phyloP scores from a whole-genome alignment of 2,797 vertebrate species.

The Paedocypris micromegethes region DNA sequence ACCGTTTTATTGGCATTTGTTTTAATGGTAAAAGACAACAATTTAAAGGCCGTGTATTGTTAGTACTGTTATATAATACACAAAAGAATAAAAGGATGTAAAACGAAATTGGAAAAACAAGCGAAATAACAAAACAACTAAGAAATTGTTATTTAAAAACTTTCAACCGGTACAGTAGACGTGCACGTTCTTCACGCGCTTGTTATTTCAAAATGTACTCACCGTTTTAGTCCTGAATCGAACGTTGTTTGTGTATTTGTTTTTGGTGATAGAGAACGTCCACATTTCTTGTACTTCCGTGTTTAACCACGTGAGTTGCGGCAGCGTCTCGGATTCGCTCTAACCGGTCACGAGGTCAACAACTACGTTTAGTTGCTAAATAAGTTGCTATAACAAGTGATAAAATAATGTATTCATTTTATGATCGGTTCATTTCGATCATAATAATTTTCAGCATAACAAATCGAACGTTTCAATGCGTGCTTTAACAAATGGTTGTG shows the following conservation, averaged over 20 bases:
- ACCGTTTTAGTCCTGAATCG: not conserved
- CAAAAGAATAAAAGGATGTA: no score
- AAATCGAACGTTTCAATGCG: no score
- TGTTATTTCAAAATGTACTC: slow-evolving; percentile 11
- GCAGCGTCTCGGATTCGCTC: not conserved
- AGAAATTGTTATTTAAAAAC: no score
- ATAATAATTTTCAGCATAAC: no score
- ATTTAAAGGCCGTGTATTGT: no score
- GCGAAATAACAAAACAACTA: no score
- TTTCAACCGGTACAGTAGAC: not conserved
- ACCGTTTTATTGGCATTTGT: no score
- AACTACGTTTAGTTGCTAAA: not conserved
- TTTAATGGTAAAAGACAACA: no score
- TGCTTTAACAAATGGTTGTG: no score
- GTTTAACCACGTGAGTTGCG: not conserved
- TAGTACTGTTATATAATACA: no score
- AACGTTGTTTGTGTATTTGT: not conserved
- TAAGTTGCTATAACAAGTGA: not conserved
- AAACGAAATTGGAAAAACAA: no score
- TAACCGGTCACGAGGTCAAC: not conserved
- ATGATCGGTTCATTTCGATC: no score
- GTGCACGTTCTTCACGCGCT: not conserved
- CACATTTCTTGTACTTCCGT: not conserved
- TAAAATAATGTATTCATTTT: not conserved
- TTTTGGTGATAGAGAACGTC: not conserved